Percentiles rank a stretch among this genome's conserved stretches.
phyloP scores from a whole-genome alignment of 2,113 vertebrate genomes.

The Crotalus tigris region DNA sequence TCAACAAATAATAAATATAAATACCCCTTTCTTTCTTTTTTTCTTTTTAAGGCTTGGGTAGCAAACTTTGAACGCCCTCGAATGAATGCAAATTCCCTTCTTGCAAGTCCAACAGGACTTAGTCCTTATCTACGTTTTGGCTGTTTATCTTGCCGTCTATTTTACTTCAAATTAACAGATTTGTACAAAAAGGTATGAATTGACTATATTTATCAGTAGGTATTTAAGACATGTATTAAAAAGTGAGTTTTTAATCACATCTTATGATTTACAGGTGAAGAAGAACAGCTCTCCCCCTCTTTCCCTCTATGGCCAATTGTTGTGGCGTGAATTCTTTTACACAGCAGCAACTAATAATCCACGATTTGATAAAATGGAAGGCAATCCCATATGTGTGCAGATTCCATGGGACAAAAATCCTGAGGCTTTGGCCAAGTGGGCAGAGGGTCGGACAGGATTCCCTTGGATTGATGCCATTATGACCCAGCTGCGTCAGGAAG shows the following conservation, averaged over 20 bases:
- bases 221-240: constrained; percentile 10
- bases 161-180: constrained; percentile 94
- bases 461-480: constrained; percentile 99
- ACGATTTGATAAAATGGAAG: constrained; percentile 97
- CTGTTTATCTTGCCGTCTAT: constrained; percentile 91
- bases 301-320: constrained; percentile 90
- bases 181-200: constrained; percentile 89
- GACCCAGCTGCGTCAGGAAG: constrained; percentile 95
- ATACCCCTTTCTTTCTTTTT: constrained; percentile 8
- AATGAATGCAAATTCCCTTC: constrained; percentile 92
- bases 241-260: constrained; percentile 30
- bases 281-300: constrained; percentile 88
- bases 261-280: constrained; percentile 80
- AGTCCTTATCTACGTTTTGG: constrained; percentile 95
- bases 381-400: constrained; percentile 93
- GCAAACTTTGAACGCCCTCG: constrained; percentile 93
- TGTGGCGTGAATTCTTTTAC: constrained; percentile 98
- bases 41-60: constrained; percentile 85
- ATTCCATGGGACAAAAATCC: constrained; percentile 96
- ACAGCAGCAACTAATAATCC: constrained; percentile 91
- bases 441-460: constrained; percentile 91
- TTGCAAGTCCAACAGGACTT: constrained; percentile 91
- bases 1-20: background rate
- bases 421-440: constrained; percentile 95
- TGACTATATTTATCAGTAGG: fast-evolving